phyloP scores from a whole-genome alignment of 1,140 invertebrate species.

The Scaptomyza pallida region DNA sequence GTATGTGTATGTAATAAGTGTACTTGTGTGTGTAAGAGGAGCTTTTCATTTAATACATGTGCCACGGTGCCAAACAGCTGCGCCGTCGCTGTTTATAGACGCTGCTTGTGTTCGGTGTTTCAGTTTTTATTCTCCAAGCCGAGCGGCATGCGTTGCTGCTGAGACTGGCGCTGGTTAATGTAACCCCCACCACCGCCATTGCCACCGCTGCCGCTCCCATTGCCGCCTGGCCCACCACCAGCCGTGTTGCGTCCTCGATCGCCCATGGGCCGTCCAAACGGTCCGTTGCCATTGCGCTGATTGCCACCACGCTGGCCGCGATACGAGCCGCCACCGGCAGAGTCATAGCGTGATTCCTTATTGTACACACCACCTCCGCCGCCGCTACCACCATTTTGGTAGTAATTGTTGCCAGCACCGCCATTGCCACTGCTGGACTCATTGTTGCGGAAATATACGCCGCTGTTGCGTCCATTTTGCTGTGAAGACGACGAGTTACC shows the following conservation, averaged over 20 bases:
- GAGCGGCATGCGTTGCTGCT: constrained; percentile 71
- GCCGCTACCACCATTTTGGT: constrained; percentile 53
- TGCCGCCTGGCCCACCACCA: constrained; percentile 27
- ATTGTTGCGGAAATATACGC: constrained; percentile 81
- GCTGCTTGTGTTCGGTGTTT: constrained; percentile 34
- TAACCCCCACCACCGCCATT: constrained; percentile 55
- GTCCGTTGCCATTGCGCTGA: constrained; percentile 65
- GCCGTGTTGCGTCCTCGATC: constrained; percentile 63
- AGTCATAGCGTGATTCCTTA: constrained; percentile 75
- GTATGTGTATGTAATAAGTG: constrained; percentile 33
- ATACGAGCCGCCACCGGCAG: constrained; percentile 59
- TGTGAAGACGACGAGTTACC: constrained; percentile 64
- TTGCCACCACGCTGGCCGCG: constrained; percentile 71
- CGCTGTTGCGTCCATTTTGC: constrained; percentile 71
- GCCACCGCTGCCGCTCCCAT: constrained; percentile 18
- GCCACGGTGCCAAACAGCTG: constrained; percentile 44
- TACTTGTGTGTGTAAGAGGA: constrained; percentile 56
- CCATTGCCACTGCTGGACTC: constrained; percentile 62
- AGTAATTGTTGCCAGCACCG: constrained; percentile 46
- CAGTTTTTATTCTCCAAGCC: constrained; percentile 80
- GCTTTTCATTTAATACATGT: constrained; percentile 66
- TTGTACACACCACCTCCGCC: constrained; percentile 58
- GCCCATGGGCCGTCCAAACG: constrained; percentile 65
- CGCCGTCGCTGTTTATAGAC: constrained; percentile 3
- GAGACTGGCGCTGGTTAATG: constrained; percentile 72